Conservation (phyloP, 2,113 vertebrate species). For the Picathartes gymnocephalus region DNA sequence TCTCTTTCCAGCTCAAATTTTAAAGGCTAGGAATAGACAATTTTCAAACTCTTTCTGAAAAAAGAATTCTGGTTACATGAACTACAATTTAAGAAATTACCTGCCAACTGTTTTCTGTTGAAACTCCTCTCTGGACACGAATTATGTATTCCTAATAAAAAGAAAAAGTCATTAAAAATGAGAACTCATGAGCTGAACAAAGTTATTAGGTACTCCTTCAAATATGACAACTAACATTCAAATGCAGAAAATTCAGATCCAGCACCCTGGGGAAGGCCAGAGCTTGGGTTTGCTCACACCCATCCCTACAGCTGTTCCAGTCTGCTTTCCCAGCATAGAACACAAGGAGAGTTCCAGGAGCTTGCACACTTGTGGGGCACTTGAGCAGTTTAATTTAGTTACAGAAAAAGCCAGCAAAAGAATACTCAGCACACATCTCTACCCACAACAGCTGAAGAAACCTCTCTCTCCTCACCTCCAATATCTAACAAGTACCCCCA, state of each 20-base stretch:
- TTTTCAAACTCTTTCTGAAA: neutral
- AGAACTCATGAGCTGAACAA: neutral
- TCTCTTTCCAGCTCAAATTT: neutral
- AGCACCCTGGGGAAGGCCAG: neutral
- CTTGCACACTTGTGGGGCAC: neutral
- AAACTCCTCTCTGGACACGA: constrained; percentile 93
- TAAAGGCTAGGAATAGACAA: neutral
- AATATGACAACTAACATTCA: neutral
- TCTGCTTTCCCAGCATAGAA: neutral
- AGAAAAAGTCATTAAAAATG: neutral
- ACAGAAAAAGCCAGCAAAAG: neutral
- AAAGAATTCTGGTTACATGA: neutral
- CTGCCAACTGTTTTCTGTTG: constrained; percentile 94
- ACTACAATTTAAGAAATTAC: constrained; percentile 70
- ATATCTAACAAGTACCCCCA: neutral
- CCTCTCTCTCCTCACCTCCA: neutral
- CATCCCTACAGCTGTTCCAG: neutral
- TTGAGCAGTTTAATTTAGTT: neutral
- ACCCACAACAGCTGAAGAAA: neutral
- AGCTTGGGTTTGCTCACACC: neutral
- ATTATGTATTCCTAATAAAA: constrained; percentile 92
- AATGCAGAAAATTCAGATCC: neutral
- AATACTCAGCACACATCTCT: neutral
- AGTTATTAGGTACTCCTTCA: neutral
- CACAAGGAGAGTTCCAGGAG: neutral